Evolutionary conservation across 2,888 invertebrate species (phyloP), one percentile per base, ranked within the genome.

Genomic region (Coenonympha glycerion): DNA sequence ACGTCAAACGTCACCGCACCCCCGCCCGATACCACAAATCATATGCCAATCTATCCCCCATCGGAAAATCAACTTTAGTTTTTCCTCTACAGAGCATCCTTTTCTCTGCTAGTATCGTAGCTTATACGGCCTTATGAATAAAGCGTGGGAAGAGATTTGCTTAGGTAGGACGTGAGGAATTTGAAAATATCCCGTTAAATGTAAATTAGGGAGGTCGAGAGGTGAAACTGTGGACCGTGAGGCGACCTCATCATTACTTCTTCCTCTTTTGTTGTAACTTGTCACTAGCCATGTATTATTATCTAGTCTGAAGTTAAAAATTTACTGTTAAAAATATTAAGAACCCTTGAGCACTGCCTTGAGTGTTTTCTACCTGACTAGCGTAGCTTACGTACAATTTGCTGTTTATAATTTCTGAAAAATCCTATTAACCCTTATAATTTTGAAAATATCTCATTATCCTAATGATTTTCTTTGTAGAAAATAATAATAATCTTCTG

Each of bases 1-100:
- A 85, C 81, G 77, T 72, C 76, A 80, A 77, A 76, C 79, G 73
- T 77, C 81, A 80, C 69, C 71, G 84, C 81, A 80, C 74, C 79
- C 76, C 80, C 70, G 66, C 59, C 71, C 71, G 61, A 72, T 66
- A 68, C 69, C 76, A 73, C 68, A 73, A 71, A 76, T 79, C 83
- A 77, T 74, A 79, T 64, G 63, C 66, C 69, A 60, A 69, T 67
- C 57, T 62, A 68, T 65, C 61, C 65, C 62, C 66, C 65, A 68
- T 65, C 62, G 64, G 64, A 80, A 74, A 71, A 55, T 70, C 64
- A 63, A 68, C 81, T 65, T 65, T 75, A 47, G 42, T 42, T 44
- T 48, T 54, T 34, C 28, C 44, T 22, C 21, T 37, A 36, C 59
- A 48, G 18, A 56, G 52, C 45, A 22, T 15, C 37, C 56, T 62